These are phyloP conservation scores for Lordiphosa stackelbergi DNA, from an alignment of 1,140 invertebrate genomes.

Conservation along the genomic window DNA sequence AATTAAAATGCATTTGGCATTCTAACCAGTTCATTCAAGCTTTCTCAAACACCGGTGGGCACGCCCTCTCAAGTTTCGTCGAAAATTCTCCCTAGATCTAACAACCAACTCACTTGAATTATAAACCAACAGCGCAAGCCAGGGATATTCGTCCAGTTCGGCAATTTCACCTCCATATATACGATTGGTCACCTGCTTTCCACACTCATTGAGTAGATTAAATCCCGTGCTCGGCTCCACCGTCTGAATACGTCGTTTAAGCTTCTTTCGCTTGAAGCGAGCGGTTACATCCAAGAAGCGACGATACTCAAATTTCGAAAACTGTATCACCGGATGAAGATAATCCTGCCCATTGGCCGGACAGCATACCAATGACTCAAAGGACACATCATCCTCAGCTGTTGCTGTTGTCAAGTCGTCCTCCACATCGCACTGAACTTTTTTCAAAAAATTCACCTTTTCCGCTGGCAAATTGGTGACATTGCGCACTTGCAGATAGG, in stretches of 20 bases:
- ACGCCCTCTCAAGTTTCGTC: too few relatives aligned
- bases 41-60: too few relatives aligned
- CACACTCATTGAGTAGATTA: constrained; percentile 75
- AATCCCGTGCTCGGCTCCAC: constrained; percentile 61
- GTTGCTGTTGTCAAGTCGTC: background rate
- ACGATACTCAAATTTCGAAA: constrained; percentile 70
- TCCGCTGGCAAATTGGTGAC: constrained; percentile 61
- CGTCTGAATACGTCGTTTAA: constrained; percentile 66
- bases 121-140: constrained; percentile 85
- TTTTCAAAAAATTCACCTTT: constrained; percentile 72
- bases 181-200: constrained; percentile 68
- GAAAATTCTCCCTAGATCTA: too few relatives aligned
- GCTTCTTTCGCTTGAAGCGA: constrained; percentile 62
- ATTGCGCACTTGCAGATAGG: constrained; percentile 67
- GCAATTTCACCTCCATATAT: constrained; percentile 79
- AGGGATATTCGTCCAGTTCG: constrained; percentile 80
- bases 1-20: too few relatives aligned
- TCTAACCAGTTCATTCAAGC: too few relatives aligned
- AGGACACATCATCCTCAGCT: background rate
- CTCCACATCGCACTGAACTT: constrained; percentile 62
- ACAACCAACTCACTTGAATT: constrained; percentile 62
- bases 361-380: constrained; percentile 61
- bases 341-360: constrained; percentile 70
- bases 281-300: constrained; percentile 65
- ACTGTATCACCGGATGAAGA: constrained; percentile 60